Evolutionary conservation across 2,113 vertebrate species (phyloP), one percentile per base, ranked within the genome.

Genomic region (Pseudorectes ferrugineus): DNA sequence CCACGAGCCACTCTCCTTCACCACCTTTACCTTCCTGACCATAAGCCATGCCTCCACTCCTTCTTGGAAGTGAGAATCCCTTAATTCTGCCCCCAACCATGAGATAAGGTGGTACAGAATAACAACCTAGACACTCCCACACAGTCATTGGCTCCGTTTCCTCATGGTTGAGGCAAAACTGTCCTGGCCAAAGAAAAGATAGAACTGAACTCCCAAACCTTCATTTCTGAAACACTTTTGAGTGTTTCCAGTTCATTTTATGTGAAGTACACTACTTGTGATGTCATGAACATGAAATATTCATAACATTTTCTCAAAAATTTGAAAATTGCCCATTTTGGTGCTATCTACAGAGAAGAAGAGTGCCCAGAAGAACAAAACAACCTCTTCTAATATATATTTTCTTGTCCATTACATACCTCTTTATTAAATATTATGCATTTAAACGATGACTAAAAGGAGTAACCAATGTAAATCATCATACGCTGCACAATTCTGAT

Each of bases 81-180:
- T 59, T 8, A 38, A 14, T 45, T 52, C 28, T 8, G 3, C 10
- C 19, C 16, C 7, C 0, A 2, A 4, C 21, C 9, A 18, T 22
- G 25, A 10, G 14, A 11, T 14, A 66, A 25, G 1, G 16, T 38
- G 12, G 2, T 45, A 17, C 5, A 36, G 26, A 51, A 51, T 24
- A 66, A 17, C 36, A 65, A 28, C 26, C 14, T 33, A 33, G 33
- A 36, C 36, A 36, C 0, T 0, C 2, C 42, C 3, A 28, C 43
- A 43, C 2, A 11, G 28, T 11, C n/a, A 7, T 17, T 17, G 16
- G 28, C 20, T 25, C 59, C 0, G 0, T 24, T 38, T 17, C 28
- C 11, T 67, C 45, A 45, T 15, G 26, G 12, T 1, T 14, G 21
- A 49, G 40, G 38, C 28, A 66, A 58, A 73, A 33, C 28, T 38